Percentiles rank a stretch among this genome's conserved stretches.
These are phyloP conservation scores for Morone chrysops DNA, from an alignment of 2,113 vertebrate genomes.

Conservation along the genomic window DNA sequence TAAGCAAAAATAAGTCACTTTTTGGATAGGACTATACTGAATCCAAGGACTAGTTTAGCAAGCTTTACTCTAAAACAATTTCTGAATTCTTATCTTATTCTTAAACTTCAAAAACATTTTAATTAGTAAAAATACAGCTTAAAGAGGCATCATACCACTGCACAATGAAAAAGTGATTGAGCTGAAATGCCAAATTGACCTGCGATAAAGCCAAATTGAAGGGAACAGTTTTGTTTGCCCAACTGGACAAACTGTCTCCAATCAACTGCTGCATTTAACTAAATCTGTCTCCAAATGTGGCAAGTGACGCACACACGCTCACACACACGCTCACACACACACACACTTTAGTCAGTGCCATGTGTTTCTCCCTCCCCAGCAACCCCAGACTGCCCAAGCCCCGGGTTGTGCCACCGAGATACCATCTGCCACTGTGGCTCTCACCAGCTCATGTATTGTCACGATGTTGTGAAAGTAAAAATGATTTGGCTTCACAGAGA, in stretches of 20 bases:
- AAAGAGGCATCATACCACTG: background rate
- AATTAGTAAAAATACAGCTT: background rate
- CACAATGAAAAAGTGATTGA: background rate
- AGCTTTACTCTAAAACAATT: background rate
- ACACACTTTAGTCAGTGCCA: constrained; percentile 24
- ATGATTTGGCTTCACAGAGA: constrained; percentile 20
- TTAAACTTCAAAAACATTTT: background rate
- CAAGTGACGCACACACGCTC: background rate
- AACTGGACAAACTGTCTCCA: background rate
- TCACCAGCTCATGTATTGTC: constrained; percentile 21
- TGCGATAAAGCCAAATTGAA: background rate
- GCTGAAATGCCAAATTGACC: constrained; percentile 14
- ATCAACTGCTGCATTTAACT: background rate
- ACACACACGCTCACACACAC: constrained; percentile 3
- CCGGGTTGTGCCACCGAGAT: constrained; percentile 46
- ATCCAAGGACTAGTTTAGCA: constrained; percentile 15
- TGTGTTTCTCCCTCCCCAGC: constrained; percentile 33
- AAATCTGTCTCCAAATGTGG: constrained; percentile 14
- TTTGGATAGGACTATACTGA: background rate
- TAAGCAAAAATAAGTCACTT: background rate
- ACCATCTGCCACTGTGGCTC: constrained; percentile 74
- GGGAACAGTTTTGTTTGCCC: background rate
- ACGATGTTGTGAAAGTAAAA: constrained; percentile 38
- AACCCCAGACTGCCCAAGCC: constrained; percentile 36
- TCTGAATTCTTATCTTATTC: too few species aligned